Evolutionary conservation across 1,140 invertebrate species (phyloP).

Genomic region (Paracyclopina nana): DNA sequence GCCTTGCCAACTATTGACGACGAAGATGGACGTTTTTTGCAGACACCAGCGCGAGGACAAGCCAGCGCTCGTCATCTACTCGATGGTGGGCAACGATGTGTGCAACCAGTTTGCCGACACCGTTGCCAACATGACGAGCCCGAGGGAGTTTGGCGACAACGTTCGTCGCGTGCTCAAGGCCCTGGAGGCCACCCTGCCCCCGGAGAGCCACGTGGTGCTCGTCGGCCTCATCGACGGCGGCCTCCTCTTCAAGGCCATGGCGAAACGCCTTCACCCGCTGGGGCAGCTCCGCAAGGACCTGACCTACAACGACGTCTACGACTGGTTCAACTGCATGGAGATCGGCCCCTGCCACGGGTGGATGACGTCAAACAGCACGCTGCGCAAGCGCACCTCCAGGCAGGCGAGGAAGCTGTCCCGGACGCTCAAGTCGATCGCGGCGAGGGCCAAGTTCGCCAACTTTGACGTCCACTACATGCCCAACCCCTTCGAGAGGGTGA

Average conservation of each 20-base stretch:
- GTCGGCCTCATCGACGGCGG: constrained; percentile 30
- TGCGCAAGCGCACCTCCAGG: constrained; percentile 26
- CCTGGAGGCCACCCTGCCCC: constrained; percentile 26
- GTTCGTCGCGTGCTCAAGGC: constrained; percentile 25
- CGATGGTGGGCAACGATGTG: constrained; percentile 33
- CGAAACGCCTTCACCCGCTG: constrained; percentile 29
- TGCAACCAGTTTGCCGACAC: constrained; percentile 29
- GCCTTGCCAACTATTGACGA: too few species aligned
- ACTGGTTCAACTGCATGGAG: constrained; percentile 31
- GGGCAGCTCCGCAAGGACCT: constrained; percentile 28
- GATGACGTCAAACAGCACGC: constrained; percentile 29
- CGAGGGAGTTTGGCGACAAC: constrained; percentile 20
- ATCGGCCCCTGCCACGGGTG: constrained; percentile 31
- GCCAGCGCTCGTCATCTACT: constrained; percentile 29
- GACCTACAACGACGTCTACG: constrained; percentile 29
- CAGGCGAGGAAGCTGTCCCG: constrained; percentile 24
- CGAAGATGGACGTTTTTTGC: too few species aligned
- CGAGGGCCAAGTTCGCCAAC: constrained; percentile 23
- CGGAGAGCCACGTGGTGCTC: constrained; percentile 29
- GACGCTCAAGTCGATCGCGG: constrained; percentile 24
- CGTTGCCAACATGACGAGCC: not conserved
- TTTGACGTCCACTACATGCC: constrained; percentile 28
- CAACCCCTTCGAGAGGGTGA: constrained; percentile 27
- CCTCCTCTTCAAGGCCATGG: constrained; percentile 28
- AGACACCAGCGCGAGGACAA: constrained; percentile 25